Percentiles rank a stretch among this genome's conserved stretches.
Conservation (phyloP, 2,888 invertebrate genomes). For the Embidobia sp. region DNA sequence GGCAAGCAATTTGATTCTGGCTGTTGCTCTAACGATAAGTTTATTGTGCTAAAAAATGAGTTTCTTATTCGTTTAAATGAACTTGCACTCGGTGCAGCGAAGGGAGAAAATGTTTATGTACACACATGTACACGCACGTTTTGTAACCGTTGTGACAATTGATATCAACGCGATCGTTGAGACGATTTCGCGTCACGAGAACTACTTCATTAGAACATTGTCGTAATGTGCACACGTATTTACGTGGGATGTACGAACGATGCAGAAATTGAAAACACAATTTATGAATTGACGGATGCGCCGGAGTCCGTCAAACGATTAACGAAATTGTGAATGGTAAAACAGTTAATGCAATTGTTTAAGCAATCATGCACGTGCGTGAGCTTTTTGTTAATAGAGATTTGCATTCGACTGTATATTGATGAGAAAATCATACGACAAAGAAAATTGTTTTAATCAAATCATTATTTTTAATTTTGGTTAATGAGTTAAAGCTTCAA, state of each 20-base stretch:
- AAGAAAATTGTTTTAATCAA: too few relatives aligned
- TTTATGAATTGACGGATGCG: slow-evolving; percentile 50
- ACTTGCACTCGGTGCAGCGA: background rate
- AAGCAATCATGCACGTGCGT: too few relatives aligned
- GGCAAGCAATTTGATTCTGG: too few relatives aligned
- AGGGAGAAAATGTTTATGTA: slow-evolving; percentile 17
- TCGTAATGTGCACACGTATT: slow-evolving; percentile 36
- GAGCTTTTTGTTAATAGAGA: too few relatives aligned
- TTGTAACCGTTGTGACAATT: slow-evolving; percentile 45
- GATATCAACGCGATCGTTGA: slow-evolving; percentile 45
- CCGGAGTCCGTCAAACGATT: slow-evolving; percentile 28
- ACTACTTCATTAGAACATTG: slow-evolving; percentile 25
- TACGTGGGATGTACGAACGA: slow-evolving; percentile 39
- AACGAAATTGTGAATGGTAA: slow-evolving; percentile 40
- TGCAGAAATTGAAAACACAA: slow-evolving; percentile 34
- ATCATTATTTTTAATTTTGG: too few relatives aligned
- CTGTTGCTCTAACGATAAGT: too few relatives aligned
- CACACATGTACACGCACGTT: slow-evolving; percentile 7
- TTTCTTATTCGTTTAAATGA: background rate
- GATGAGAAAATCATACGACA: too few relatives aligned
- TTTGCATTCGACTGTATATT: too few relatives aligned
- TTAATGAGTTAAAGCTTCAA: too few relatives aligned
- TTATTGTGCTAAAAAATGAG: too few relatives aligned
- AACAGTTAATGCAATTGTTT: slow-evolving; percentile 15
- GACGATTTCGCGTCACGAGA: slow-evolving; percentile 51